Percentiles rank a stretch among this genome's conserved stretches.
These are phyloP conservation scores for Drosophila micromelanica DNA, from an alignment of 1,140 invertebrate genomes.

Conservation along the genomic window DNA sequence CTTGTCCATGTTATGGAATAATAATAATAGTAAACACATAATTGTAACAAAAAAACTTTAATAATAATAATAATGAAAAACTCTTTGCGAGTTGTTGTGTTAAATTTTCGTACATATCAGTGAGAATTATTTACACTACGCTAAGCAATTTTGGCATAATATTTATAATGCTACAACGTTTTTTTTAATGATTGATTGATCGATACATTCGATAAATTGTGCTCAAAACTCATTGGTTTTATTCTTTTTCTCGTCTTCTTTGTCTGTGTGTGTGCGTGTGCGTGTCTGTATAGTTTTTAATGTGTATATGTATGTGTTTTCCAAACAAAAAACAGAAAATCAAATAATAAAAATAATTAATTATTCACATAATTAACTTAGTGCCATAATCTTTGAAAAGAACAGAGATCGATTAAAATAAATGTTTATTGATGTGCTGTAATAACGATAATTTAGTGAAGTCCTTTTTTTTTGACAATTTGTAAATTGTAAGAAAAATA, in stretches of 20 bases:
- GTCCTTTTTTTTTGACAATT: constrained; percentile 42
- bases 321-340: too few species aligned
- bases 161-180: constrained; percentile 39
- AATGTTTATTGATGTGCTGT: constrained; percentile 58
- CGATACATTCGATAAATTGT: constrained; percentile 17
- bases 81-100: constrained; percentile 64
- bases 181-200: constrained; percentile 40
- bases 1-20: constrained; percentile 16
- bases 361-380: constrained; percentile 35
- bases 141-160: constrained; percentile 49
- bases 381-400: constrained; percentile 57
- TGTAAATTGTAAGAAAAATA: constrained; percentile 23
- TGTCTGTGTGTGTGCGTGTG: constrained; percentile 8
- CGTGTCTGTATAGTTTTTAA: constrained; percentile 1
- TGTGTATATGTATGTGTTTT: constrained; percentile 24
- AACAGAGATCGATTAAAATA: constrained; percentile 19
- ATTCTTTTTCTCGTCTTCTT: background rate
- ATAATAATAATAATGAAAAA: constrained; percentile 15
- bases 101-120: constrained; percentile 77
- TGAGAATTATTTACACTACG: constrained; percentile 72
- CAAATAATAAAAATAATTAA: background rate
- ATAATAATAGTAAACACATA: too few species aligned
- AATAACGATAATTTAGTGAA: constrained; percentile 47
- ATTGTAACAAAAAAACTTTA: too few species aligned
- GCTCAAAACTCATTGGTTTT: constrained; percentile 29